Evolutionary conservation across 2,888 invertebrate species (phyloP), one percentile per base, ranked within the genome.

Genomic region (Gymnosoma rotundatum): DNA sequence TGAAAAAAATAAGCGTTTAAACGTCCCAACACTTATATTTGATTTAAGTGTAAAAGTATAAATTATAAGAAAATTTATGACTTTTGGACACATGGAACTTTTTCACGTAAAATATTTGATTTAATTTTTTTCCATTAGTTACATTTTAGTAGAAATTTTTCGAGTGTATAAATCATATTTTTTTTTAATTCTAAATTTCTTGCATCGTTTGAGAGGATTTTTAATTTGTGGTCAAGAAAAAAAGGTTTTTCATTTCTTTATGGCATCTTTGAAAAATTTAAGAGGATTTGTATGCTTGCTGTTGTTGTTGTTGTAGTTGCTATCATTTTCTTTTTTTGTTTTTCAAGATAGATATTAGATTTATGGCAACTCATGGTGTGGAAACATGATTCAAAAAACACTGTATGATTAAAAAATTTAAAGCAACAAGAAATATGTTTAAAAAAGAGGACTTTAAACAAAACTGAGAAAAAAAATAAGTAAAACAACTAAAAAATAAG

Each of bases 281-380:
- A 73, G 58, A 64, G 56, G 66, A 67, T 67, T 60, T 60, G 21
- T 56, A 45, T 56, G 12, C 18, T 32, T 5, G 32, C 32, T 32
- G 6, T 32, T 70, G 36, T 52, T 42, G 45, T 32, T 76, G 48
- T 48, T 45, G 36, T 50, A 42, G 14, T 38, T 67, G 18, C 32
- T 36, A 16, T 48, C 12, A 36, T 60, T 72, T 60, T 72, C 8
- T 36, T 60, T 36, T 60, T 72, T 58, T n/a, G 14, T 20, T 54
- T 48, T 58, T 7, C 56, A 67, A 54, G 83, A 83, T 83, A 73
- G 72, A 80, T 88, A 87, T 86, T 84, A 87, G 87, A 88, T 88
- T 88, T 88, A 88, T 87, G 87, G 87, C 87, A 86, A 84, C 83
- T 87, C 87, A 84, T 87, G 87, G 88, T 86, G 87, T 86, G 86